phyloP scores from a whole-genome alignment of 2,888 invertebrate genomes.

The Dasysyrphus albostriatus region DNA sequence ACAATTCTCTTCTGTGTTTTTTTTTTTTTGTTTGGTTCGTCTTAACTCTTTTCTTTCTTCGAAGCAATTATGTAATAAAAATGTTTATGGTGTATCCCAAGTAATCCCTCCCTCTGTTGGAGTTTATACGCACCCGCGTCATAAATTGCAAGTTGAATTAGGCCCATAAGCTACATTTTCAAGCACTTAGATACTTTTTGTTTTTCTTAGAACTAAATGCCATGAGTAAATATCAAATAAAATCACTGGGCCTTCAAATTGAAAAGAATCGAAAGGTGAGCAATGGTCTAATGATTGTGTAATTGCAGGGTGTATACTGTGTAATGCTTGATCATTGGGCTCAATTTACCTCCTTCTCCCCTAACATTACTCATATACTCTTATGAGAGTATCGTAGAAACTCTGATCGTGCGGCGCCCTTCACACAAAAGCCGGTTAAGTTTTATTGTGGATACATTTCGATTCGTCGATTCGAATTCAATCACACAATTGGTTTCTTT shows the following conservation, averaged over 20 bases:
- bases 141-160: constrained; percentile 8
- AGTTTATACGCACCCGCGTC: constrained; percentile 54
- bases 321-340: constrained; percentile 12
- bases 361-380: background rate
- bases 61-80: constrained; percentile 48
- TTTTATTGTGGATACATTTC: constrained; percentile 26
- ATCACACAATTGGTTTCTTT: constrained; percentile 30
- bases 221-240: constrained; percentile 46
- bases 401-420: background rate
- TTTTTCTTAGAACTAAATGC: constrained; percentile 30
- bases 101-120: constrained; percentile 17
- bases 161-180: background rate
- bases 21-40: background rate
- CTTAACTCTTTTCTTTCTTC: constrained; percentile 22
- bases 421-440: constrained; percentile 28
- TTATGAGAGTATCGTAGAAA: background rate
- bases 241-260: constrained; percentile 31
- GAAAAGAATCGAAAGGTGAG: constrained; percentile 56
- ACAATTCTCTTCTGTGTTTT: constrained; percentile 25
- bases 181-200: constrained; percentile 3
- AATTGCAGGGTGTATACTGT: constrained; percentile 41
- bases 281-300: constrained; percentile 58
- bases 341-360: background rate
- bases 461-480: constrained; percentile 32
- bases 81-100: constrained; percentile 16